These are phyloP conservation scores for Cynocephalus volans DNA, from an alignment of 2,113 vertebrate genomes.

Conservation along the genomic window DNA sequence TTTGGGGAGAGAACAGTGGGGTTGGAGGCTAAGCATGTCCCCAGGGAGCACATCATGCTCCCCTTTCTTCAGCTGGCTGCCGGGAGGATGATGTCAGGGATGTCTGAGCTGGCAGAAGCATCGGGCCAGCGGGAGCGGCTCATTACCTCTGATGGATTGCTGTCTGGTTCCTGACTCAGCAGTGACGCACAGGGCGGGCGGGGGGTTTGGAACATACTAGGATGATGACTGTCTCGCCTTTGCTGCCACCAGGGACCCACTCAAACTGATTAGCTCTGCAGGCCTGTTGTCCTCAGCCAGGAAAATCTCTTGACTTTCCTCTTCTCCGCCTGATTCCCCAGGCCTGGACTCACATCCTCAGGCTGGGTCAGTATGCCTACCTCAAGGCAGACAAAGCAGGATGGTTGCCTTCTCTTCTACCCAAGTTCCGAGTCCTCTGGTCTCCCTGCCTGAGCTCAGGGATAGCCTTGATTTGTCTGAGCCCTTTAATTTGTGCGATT, in stretches of 20 bases:
- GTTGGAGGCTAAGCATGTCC: not conserved
- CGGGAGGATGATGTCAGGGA: not conserved
- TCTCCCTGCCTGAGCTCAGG: not conserved
- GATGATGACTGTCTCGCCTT: slow-evolving; percentile 55
- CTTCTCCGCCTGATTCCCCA: rapidly evolving
- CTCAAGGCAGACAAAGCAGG: not conserved
- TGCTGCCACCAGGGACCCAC: slow-evolving; percentile 66
- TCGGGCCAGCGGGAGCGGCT: slow-evolving; percentile 3
- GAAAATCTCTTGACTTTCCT: not conserved
- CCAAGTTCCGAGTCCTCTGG: not conserved
- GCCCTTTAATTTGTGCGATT: not conserved
- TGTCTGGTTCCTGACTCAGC: slow-evolving; percentile 84
- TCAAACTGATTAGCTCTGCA: slow-evolving; percentile 82
- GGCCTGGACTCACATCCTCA: not conserved
- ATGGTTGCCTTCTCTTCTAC: too few relatives aligned
- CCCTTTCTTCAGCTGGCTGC: not conserved
- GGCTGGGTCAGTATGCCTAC: not conserved
- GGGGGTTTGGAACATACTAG: not conserved
- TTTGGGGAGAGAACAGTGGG: not conserved
- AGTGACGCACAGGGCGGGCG: slow-evolving; percentile 18
- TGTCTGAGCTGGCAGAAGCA: slow-evolving; percentile 38
- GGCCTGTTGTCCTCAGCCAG: slow-evolving; percentile 57
- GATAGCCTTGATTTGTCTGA: not conserved
- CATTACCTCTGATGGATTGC: slow-evolving; percentile 79
- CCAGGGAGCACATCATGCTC: not conserved